These are phyloP conservation scores for Sula dactylatra DNA, from an alignment of 2,113 vertebrate species.

Conservation along the genomic window DNA sequence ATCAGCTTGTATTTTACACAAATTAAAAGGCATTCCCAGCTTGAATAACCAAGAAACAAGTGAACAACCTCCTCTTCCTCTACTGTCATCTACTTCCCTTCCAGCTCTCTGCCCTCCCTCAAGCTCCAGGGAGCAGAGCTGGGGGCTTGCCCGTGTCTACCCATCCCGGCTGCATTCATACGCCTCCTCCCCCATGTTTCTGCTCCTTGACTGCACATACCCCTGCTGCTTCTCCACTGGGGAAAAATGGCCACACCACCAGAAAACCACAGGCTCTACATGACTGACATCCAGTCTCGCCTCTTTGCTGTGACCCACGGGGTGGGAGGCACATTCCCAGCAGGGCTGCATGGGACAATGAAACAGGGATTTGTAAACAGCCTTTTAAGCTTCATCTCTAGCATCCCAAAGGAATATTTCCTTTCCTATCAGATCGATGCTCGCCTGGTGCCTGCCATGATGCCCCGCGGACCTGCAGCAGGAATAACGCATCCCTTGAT, in stretches of 20 bases:
- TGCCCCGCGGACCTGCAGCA: background rate
- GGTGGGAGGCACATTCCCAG: background rate
- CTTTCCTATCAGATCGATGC: background rate
- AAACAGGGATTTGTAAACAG: background rate
- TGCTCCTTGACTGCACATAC: background rate
- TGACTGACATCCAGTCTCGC: background rate
- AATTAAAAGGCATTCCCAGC: background rate
- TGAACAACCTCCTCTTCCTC: background rate
- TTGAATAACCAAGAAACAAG: background rate
- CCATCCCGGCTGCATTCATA: no score
- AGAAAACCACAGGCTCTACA: background rate
- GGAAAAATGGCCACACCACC: background rate
- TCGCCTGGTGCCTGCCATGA: background rate
- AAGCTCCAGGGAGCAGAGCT: accelerated
- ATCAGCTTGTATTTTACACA: background rate
- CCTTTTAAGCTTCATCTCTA: background rate
- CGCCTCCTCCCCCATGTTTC: accelerated
- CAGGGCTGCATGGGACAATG: accelerated
- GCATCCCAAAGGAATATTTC: background rate
- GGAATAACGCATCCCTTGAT: background rate
- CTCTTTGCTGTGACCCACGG: accelerated
- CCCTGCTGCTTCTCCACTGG: accelerated
- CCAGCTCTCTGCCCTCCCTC: background rate
- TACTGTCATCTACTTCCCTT: background rate
- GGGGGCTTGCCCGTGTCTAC: accelerated